Evolutionary conservation across 2,797 vertebrate genomes (phyloP).

Genomic region (Tokudaia muenninki): DNA sequence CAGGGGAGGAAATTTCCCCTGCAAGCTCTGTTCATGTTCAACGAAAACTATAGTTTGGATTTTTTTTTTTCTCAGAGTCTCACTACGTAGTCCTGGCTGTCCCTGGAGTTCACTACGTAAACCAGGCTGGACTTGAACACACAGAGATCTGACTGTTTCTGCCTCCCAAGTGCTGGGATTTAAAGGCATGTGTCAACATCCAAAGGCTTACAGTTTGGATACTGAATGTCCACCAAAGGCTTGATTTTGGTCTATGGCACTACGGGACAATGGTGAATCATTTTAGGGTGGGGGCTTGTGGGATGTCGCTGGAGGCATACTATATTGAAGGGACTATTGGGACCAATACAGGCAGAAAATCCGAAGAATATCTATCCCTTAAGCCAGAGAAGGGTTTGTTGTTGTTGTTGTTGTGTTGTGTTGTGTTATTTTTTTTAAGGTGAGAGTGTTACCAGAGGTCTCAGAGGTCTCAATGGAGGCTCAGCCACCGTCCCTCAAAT

Average conservation of each 20-base stretch:
- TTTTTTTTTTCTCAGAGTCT: neutral
- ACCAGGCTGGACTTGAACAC: neutral
- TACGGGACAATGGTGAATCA: too few species aligned
- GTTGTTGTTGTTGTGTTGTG: neutral
- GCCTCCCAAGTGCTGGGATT: neutral
- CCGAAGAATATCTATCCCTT: neutral
- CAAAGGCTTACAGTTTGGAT: neutral
- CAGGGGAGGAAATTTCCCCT: neutral
- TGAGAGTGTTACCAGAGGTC: neutral
- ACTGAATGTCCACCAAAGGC: neutral
- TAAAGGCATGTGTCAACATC: neutral
- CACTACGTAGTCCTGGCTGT: too few species aligned
- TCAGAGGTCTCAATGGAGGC: neutral
- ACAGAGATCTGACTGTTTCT: neutral
- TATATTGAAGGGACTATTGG: neutral
- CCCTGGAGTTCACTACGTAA: neutral
- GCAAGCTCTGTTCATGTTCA: neutral
- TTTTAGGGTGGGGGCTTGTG: neutral
- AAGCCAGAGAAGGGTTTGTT: neutral
- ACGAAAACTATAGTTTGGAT: neutral
- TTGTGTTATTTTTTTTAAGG: neutral
- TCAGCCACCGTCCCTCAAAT: neutral
- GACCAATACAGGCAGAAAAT: slow-evolving; percentile 3
- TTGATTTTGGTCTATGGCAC: neutral
- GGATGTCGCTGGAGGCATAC: neutral